Base-by-base conservation (phyloP, 2,113 vertebrate species). In the Tupaia chinensis region DNA sequence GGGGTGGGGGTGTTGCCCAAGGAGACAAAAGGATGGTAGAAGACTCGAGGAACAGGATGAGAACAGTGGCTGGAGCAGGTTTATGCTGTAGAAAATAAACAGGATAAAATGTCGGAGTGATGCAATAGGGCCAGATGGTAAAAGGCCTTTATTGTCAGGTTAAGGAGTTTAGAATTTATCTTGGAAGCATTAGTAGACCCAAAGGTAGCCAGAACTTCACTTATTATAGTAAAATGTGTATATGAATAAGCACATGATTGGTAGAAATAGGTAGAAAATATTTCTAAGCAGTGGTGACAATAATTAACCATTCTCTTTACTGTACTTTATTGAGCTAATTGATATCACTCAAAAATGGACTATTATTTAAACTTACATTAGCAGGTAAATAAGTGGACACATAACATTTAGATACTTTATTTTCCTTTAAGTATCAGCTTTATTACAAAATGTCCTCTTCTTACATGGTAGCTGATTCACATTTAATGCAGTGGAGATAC, bases 381-480 rank as follows among this genome's bases (percentile, higher is more conserved):
- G 13, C 14, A 63, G 10, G 19, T 84, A 90, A 89, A 66, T 74
- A 61, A 81, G 44, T 32, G 58, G 13, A 87, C 4, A 9, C 2
- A 13, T 2, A 27, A 23, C 4, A 65, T 1, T 17, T 3, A 8
- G 73, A 77, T 68, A 82, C 14, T 79, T 94, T 72, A 76, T 72
- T 96, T 66, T 88, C 80, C 86, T 91, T 90, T 93, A 86, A 27
- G 96, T 61, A 44, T 85, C 9, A 53, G 80, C 23, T 96, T 96
- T 95, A 95, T 77, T 88, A 72, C 89, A 96, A 83, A 76, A 92
- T 98, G 95, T 78, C 72, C 93, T 94, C 70, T 83, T 97, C 87
- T 82, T 87, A 86, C 97, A 96, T 95, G 80, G 34, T 84, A 95
- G 96, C 72, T 76, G 34, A 65, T 61, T 97, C 60, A 88, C n/a